Evolutionary conservation across 2,888 invertebrate genomes (phyloP).

Genomic region (Chromoteleia sp.): DNA sequence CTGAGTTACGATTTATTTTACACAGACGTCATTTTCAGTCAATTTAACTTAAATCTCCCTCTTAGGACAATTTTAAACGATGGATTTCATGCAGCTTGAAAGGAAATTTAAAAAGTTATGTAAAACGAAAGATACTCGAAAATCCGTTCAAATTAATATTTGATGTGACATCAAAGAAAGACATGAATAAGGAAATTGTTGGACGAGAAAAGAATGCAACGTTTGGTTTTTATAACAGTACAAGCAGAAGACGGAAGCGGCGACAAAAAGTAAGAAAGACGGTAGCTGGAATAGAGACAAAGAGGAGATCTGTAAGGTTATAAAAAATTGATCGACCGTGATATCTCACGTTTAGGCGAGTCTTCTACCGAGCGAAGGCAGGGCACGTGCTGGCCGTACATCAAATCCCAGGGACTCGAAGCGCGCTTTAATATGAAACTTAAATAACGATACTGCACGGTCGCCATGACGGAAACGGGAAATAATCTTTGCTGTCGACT

Average conservation of each 20-base stretch:
- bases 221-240: constrained; percentile 21
- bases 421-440: constrained; percentile 84
- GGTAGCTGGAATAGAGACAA: constrained; percentile 43
- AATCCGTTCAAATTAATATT: constrained; percentile 50
- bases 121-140: neutral
- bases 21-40: too few relatives aligned
- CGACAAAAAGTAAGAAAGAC: constrained; percentile 30
- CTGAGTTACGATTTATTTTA: too few relatives aligned
- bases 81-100: too few relatives aligned
- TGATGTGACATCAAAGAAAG: constrained; percentile 29
- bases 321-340: constrained; percentile 81
- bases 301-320: constrained; percentile 73
- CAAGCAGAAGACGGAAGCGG: constrained; percentile 28
- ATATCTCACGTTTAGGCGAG: constrained; percentile 83
- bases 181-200: constrained; percentile 18
- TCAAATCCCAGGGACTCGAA: constrained; percentile 79
- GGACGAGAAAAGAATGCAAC: constrained; percentile 1
- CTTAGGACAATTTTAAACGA: neutral
- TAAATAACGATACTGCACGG: constrained; percentile 83
- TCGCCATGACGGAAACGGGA: constrained; percentile 82
- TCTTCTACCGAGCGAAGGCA: constrained; percentile 78
- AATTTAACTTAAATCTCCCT: too few relatives aligned
- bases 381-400: constrained; percentile 84
- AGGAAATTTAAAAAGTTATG: neutral
- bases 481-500: constrained; percentile 76